Conservation (phyloP, 30 jellyfish, hydroid and myxozoan species). For the Clytia hemisphaerica region DNA sequence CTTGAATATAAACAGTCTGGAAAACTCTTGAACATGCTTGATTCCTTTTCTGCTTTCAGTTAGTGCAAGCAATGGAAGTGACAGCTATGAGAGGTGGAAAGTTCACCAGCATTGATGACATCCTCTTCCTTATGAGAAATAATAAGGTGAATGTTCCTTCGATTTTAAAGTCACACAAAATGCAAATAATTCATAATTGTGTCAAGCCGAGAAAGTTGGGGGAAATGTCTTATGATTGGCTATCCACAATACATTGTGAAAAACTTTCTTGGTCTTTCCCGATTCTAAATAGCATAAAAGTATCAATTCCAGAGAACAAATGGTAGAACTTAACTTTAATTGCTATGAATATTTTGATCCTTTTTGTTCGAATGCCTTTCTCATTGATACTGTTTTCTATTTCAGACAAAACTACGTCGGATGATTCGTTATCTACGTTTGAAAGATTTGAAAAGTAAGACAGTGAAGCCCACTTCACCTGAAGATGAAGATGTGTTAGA, state of each 20-base stretch:
- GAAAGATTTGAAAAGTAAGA: constrained; percentile 72
- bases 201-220: too few relatives aligned
- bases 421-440: constrained; percentile 79
- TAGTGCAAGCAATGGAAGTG: constrained; percentile 90
- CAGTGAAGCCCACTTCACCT: constrained; percentile 66
- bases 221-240: too few relatives aligned
- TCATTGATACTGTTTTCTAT: not conserved
- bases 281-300: not conserved
- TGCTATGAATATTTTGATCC: not conserved
- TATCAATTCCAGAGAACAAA: not conserved
- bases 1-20: too few relatives aligned
- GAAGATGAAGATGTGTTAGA: constrained; percentile 77
- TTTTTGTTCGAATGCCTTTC: not conserved
- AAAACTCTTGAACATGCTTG: too few relatives aligned
- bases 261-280: not conserved
- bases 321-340: not conserved
- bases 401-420: constrained; percentile 67
- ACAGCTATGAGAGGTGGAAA: constrained; percentile 96
- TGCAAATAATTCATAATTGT: too few relatives aligned
- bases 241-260: not conserved
- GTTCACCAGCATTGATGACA: constrained; percentile 94
- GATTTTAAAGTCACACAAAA: not conserved
- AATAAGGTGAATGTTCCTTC: constrained; percentile 44
- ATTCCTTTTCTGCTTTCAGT: constrained; percentile 21
- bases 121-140: constrained; percentile 65